phyloP scores from a whole-genome alignment of 2,113 vertebrate species.

The Otis tarda region DNA sequence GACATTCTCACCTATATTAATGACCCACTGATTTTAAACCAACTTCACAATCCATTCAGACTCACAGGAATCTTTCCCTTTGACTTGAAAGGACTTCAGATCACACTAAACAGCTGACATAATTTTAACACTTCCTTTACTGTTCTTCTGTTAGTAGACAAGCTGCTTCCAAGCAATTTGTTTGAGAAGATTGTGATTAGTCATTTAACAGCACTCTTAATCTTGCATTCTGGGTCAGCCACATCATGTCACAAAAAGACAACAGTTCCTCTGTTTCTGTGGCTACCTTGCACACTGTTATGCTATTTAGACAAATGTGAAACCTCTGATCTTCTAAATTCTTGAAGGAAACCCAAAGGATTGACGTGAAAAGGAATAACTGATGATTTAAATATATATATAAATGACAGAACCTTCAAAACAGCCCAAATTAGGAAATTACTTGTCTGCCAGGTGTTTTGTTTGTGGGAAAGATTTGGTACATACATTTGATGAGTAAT shows the following conservation, averaged over 20 bases:
- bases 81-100: background rate
- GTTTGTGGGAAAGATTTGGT: background rate
- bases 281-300: background rate
- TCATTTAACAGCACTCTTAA: background rate
- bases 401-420: background rate
- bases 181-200: background rate
- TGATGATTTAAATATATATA: background rate
- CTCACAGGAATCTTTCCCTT: background rate
- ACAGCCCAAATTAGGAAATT: background rate
- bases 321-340: background rate
- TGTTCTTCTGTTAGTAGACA: background rate
- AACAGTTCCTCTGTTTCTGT: background rate
- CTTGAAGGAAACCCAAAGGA: background rate
- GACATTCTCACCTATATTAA: background rate
- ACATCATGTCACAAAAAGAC: background rate
- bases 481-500: background rate
- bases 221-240: background rate
- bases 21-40: background rate
- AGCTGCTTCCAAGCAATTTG: background rate
- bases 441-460: background rate
- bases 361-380: background rate
- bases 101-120: background rate
- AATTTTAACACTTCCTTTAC: background rate
- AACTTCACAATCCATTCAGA: background rate
- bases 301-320: background rate